Base-by-base conservation (phyloP, 2,113 vertebrate species). In the Serranochromis macrocephalus region DNA sequence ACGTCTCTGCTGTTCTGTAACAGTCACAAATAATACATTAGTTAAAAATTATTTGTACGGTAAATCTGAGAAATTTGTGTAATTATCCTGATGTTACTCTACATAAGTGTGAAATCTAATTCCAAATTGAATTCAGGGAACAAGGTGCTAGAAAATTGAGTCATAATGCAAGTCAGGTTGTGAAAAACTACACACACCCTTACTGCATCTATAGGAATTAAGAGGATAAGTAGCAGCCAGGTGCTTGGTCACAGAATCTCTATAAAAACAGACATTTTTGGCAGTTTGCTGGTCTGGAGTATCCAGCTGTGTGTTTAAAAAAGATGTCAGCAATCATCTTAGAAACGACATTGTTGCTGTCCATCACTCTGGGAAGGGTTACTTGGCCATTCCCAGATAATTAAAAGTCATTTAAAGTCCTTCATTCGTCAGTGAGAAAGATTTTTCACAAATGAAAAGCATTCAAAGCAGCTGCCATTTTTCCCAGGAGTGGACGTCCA, bases 1-100 rank as follows among this genome's bases (percentile, higher is more conserved):
- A 95, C 95, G 94, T 99, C 99, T 93, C 93, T 96, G n/a, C 96
- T 97, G 92, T 95, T 99, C 99, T 99, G 97, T 92, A 38, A 73
- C 90, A 89, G 45, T 85, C n/a, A 94, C 88, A 90, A 84, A 92
- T 16, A 90, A 73, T 17, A 86, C 75, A 45, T 42, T 71, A 36
- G 21, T 85, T 82, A 87, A 73, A 78, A 86, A 26, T 57, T 47
- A 58, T 11, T 17, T 68, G 9, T 49, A 31, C 2, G 4, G 7
- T 40, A 45, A 55, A 61, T 54, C 54, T 16, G 1, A 80, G 6
- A 61, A 47, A 24, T 24, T 7, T 78, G 11, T 47, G 31, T 38
- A 66, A 61, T 63, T 8, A 21, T 24, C 4, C 66, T 49, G 5
- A 80, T 26, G 21, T 82, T 29, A 10, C 55, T 16, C 31, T 33